A percentile compares a stretch with the other conserved stretches of the same genome.
Evolutionary conservation across 1,140 invertebrate genomes (phyloP).

Genomic region (Teleogryllus occipitalis): DNA sequence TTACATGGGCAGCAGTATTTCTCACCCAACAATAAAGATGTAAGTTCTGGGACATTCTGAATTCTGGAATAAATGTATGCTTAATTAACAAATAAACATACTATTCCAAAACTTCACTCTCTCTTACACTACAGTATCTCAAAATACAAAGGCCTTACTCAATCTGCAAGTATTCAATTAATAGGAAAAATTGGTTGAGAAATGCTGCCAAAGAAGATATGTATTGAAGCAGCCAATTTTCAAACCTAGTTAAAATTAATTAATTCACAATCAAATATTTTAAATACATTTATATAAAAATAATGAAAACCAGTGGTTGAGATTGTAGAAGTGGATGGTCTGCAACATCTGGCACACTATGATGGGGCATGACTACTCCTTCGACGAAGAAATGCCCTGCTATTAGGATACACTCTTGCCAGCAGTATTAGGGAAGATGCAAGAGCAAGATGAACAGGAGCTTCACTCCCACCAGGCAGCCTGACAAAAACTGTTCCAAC

Average conservation of each 20-base stretch:
- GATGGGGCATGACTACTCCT: conserved; percentile 43
- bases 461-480: conserved; percentile 67
- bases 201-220: not conserved
- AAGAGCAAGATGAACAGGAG: conserved; percentile 61
- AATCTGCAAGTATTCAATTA: no score
- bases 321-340: not conserved
- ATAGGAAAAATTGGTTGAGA: not conserved
- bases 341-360: not conserved
- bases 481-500: conserved; percentile 83
- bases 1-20: not conserved
- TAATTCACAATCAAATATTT: not conserved
- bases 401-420: conserved; percentile 51
- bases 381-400: conserved; percentile 51
- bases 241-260: not conserved
- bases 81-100: no score
- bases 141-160: no score
- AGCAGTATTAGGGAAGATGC: conserved; percentile 65
- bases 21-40: not conserved
- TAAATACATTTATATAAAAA: not conserved
- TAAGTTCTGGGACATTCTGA: no score
- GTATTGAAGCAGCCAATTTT: not conserved
- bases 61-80: no score
- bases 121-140: no score
- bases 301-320: not conserved
- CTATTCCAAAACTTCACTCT: no score